Conservation (phyloP, 2,888 invertebrate genomes). For the Hyppa rectilinea region DNA sequence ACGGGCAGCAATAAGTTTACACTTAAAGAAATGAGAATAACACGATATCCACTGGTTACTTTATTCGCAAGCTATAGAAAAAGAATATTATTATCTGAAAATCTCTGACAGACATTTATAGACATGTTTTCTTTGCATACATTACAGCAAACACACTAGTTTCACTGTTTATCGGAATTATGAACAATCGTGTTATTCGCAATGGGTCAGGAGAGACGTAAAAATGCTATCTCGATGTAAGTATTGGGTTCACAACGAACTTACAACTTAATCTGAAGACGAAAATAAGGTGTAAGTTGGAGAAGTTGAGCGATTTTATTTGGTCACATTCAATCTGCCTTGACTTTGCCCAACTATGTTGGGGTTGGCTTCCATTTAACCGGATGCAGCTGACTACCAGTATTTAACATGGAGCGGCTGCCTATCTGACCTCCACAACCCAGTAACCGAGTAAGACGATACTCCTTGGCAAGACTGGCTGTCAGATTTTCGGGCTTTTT, state of each 20-base stretch:
- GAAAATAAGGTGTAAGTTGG: constrained; percentile 65
- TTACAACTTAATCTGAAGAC: constrained; percentile 81
- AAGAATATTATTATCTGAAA: constrained; percentile 23
- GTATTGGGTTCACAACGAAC: constrained; percentile 72
- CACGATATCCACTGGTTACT: not conserved
- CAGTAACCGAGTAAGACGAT: too few relatives aligned
- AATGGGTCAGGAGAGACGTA: constrained; percentile 37
- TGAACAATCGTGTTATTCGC: constrained; percentile 42
- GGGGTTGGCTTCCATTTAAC: too few relatives aligned
- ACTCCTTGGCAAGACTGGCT: too few relatives aligned
- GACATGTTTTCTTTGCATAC: constrained; percentile 50
- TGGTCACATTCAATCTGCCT: too few relatives aligned
- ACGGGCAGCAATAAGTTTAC: too few relatives aligned
- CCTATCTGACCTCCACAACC: too few relatives aligned
- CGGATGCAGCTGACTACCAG: too few relatives aligned
- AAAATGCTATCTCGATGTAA: constrained; percentile 75
- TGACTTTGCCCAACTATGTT: too few relatives aligned
- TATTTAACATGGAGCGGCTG: too few relatives aligned
- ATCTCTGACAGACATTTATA: constrained; percentile 36
- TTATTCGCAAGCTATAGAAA: not conserved
- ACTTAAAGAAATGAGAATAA: not conserved
- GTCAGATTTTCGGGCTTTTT: too few relatives aligned
- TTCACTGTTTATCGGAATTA: constrained; percentile 28
- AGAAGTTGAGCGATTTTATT: constrained; percentile 52
- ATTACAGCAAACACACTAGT: constrained; percentile 23